These are phyloP conservation scores for Charina bottae DNA, from an alignment of 2,113 vertebrate genomes.

Conservation along the genomic window DNA sequence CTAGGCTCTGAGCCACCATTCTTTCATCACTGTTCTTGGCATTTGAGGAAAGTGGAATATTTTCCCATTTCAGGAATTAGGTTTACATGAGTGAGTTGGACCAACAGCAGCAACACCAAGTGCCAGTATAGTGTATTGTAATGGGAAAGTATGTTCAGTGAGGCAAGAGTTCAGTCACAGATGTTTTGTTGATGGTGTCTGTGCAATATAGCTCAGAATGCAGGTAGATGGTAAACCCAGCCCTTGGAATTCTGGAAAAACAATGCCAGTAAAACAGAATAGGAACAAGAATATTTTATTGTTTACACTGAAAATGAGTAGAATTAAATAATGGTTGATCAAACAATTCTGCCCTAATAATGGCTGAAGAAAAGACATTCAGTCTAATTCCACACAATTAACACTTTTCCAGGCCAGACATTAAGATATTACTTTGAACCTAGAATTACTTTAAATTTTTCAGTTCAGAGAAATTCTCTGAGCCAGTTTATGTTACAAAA, in stretches of 20 bases:
- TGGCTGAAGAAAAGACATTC: neutral
- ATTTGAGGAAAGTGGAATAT: neutral
- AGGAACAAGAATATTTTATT: fast-evolving
- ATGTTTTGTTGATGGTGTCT: neutral
- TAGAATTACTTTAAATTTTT: neutral
- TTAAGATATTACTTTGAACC: neutral
- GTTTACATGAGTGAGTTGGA: neutral
- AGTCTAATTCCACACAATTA: neutral
- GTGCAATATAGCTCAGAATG: neutral
- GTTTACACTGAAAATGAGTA: constrained; percentile 3
- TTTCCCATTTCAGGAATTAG: neutral
- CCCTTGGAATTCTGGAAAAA: constrained; percentile 2
- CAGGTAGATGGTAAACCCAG: neutral
- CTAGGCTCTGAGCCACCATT: neutral
- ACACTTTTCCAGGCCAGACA: neutral
- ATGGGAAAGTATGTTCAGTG: constrained; percentile 1
- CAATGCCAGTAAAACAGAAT: neutral
- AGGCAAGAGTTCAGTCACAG: neutral
- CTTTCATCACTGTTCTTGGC: neutral
- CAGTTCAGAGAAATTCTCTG: neutral
- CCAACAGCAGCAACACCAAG: neutral
- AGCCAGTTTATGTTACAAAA: constrained; percentile 11
- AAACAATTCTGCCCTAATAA: neutral
- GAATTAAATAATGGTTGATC: constrained; percentile 22
- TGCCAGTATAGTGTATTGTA: neutral